Evolutionary conservation across 2,113 vertebrate genomes (phyloP).

Genomic region (Naja naja): DNA sequence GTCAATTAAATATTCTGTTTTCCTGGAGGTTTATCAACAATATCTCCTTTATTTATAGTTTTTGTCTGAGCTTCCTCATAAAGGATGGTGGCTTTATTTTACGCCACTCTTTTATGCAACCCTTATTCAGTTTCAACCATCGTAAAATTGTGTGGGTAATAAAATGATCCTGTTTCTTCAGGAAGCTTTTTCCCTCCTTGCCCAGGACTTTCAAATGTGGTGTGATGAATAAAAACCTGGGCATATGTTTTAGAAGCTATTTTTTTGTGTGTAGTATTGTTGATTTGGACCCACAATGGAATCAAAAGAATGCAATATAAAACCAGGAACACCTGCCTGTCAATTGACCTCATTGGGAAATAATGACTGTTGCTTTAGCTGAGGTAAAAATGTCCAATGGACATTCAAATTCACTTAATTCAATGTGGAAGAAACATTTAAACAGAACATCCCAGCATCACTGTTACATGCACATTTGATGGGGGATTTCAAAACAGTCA

Average conservation of each 20-base stretch:
- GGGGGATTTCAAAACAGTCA: background rate
- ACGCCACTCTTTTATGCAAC: background rate
- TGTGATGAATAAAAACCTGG: background rate
- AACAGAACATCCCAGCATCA: background rate
- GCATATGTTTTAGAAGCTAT: background rate
- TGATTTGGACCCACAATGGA: background rate
- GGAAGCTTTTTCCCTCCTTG: background rate
- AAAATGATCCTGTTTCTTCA: background rate
- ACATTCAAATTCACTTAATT: background rate
- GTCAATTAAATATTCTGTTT: constrained; percentile 1
- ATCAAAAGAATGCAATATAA: constrained; percentile 5
- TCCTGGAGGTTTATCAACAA: background rate
- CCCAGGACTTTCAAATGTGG: background rate
- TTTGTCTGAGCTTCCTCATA: background rate
- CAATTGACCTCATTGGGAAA: background rate
- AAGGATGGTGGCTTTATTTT: background rate
- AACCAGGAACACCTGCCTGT: background rate
- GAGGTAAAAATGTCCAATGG: background rate
- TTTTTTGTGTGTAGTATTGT: background rate
- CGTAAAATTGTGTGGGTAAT: background rate
- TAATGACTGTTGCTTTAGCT: background rate
- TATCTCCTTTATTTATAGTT: background rate
- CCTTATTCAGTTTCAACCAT: background rate
- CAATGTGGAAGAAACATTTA: background rate
- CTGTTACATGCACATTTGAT: background rate